These are phyloP conservation scores for Sitta carolinensis DNA, from an alignment of 2,797 vertebrate genomes.

Conservation along the genomic window DNA sequence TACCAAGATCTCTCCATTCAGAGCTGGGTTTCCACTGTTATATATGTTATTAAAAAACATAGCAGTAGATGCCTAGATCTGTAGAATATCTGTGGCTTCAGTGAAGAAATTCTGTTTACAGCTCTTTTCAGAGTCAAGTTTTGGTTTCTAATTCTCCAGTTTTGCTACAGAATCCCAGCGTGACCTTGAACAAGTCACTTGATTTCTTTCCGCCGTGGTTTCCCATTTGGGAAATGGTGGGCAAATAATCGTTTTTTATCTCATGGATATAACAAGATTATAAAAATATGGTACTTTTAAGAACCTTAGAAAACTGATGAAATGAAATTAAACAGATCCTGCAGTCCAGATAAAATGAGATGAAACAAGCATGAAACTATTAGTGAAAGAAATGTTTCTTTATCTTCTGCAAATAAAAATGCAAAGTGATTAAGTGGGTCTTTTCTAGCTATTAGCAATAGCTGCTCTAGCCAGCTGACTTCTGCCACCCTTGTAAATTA, in stretches of 20 bases:
- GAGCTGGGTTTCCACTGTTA: background rate
- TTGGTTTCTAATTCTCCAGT: background rate
- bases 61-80: background rate
- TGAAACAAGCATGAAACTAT: slow-evolving; percentile 52
- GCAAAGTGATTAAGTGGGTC: slow-evolving; percentile 59
- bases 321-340: slow-evolving; percentile 61
- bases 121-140: background rate
- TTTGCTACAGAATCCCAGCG: background rate
- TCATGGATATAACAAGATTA: slow-evolving; percentile 50
- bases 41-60: background rate
- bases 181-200: slow-evolving; percentile 49
- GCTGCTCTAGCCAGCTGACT: slow-evolving; percentile 45
- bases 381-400: slow-evolving; percentile 63
- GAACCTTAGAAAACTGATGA: slow-evolving; percentile 44
- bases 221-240: slow-evolving; percentile 44
- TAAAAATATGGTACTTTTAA: slow-evolving; percentile 64
- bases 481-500: slow-evolving; percentile 48
- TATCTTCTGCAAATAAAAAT: slow-evolving; percentile 60
- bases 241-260: slow-evolving; percentile 49
- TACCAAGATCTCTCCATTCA: background rate
- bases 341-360: background rate
- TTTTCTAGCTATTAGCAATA: slow-evolving; percentile 49
- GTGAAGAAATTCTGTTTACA: background rate
- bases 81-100: background rate
- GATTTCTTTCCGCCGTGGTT: slow-evolving; percentile 21